Conservation (phyloP, 2,797 vertebrate species). For the Selene dorsalis region DNA sequence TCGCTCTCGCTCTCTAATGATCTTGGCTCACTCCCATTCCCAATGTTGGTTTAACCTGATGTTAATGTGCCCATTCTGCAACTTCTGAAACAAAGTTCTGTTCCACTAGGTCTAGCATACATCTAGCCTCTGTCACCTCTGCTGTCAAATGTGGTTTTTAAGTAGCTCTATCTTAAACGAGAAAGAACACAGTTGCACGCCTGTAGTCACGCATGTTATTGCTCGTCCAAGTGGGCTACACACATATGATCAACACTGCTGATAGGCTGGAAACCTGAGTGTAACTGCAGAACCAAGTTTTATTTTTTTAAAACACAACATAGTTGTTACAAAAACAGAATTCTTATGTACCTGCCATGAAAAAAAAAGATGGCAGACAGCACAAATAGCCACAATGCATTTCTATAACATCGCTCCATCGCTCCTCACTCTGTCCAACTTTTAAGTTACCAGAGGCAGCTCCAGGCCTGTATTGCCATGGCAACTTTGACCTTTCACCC, state of each 20-base stretch:
- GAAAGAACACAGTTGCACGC: slow-evolving; percentile 54
- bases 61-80: slow-evolving; percentile 73
- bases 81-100: slow-evolving; percentile 77
- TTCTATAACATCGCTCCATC: no score
- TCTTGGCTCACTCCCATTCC: slow-evolving; percentile 71
- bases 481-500: slow-evolving; percentile 64
- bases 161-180: slow-evolving; percentile 47
- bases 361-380: background rate
- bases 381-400: background rate
- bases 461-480: slow-evolving; percentile 53
- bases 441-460: slow-evolving; percentile 30
- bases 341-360: background rate
- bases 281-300: no score
- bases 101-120: slow-evolving; percentile 51
- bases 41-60: slow-evolving; percentile 83
- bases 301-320: no score
- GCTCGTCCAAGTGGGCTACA: slow-evolving; percentile 20
- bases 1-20: slow-evolving; percentile 63
- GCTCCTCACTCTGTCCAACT: slow-evolving; percentile 2
- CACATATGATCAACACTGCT: slow-evolving; percentile 19
- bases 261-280: slow-evolving; percentile 12
- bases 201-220: slow-evolving; percentile 49
- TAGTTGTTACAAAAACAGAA: background rate
- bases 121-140: slow-evolving; percentile 57
- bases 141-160: slow-evolving; percentile 70